Evolutionary conservation across 2,888 invertebrate species (phyloP), one percentile per base, ranked within the genome.

Genomic region (Caenorhabditis drosophilae): DNA sequence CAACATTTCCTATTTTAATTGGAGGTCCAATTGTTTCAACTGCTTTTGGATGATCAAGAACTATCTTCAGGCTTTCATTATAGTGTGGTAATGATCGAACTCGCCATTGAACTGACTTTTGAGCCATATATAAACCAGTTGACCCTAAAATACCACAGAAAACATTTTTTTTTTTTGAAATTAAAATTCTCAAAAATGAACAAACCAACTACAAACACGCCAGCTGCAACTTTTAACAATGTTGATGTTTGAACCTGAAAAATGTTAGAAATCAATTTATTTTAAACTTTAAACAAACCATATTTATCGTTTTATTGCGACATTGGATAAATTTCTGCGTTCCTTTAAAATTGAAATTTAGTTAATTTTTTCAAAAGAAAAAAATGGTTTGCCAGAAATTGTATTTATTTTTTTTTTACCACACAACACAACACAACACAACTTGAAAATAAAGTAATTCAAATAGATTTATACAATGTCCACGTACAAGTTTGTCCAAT

Each of bases 401-500:
- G n/a, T n/a, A n/a, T n/a, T n/a, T n/a, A n/a, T n/a, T n/a, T n/a
- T n/a, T n/a, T n/a, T n/a, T n/a, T n/a, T n/a, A 45, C 26, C 23
- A 20, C 45, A 45, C 40, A 40, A 40, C 16, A 36, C n/a, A n/a
- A 42, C 22, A 9, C 22, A 42, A 9, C 22, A 9, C 16, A 42
- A 15, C 15, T 20, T 45, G 2, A 27, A 27, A 16, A n/a, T 25
- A 35, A 22, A 20, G 16, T 15, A 25, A 46, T 6, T 25, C 6
- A 16, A 46, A n/a, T n/a, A n/a, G n/a, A n/a, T n/a, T 66, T 66
- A 67, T 85, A 77, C 16, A 86, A 72, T n/a, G 86, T 86, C 86
- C 86, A 87, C n/a, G 85, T 83, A 75, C 85, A 86, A 0, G 86
- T 87, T 70, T 87, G 86, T 25, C 86, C 86, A 23, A 86, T 83